These are phyloP conservation scores for Pithys albifrons DNA, from an alignment of 2,113 vertebrate genomes.

Conservation along the genomic window DNA sequence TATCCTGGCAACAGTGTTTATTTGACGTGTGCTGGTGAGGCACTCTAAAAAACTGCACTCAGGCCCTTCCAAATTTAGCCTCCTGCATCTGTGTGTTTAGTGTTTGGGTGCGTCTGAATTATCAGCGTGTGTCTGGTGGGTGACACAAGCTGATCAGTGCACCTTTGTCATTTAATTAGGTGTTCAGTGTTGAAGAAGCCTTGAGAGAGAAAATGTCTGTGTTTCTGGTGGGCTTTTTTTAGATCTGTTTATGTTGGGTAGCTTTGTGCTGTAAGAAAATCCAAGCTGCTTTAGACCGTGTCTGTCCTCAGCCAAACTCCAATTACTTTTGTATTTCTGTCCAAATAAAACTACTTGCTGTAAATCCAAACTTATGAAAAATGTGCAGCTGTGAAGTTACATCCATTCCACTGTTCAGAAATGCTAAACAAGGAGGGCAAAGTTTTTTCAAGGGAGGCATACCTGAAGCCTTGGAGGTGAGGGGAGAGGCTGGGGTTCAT, in stretches of 20 bases:
- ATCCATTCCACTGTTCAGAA: neutral
- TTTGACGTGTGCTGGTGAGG: constrained; percentile 3
- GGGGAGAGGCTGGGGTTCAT: neutral
- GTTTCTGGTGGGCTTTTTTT: neutral
- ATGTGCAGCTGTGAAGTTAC: constrained; percentile 28
- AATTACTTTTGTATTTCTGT: constrained; percentile 46
- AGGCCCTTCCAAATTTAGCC: constrained; percentile 9
- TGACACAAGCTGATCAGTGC: neutral
- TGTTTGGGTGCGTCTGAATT: constrained; percentile 34
- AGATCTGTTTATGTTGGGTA: constrained; percentile 6
- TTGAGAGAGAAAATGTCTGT: neutral
- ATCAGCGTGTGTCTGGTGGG: neutral
- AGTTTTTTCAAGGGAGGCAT: neutral
- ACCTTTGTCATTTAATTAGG: neutral
- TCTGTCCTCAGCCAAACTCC: constrained; percentile 24
- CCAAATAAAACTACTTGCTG: neutral
- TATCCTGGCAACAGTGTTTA: constrained; percentile 39
- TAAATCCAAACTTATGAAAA: constrained; percentile 22
- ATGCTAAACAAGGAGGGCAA: neutral
- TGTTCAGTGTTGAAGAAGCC: neutral
- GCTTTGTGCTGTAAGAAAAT: constrained; percentile 18
- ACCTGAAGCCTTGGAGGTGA: accelerated
- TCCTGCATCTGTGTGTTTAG: neutral
- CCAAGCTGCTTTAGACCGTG: neutral
- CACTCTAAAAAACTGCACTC: neutral